Percentiles rank a stretch among this genome's conserved stretches.
These are phyloP conservation scores for Glossophaga mutica DNA, from an alignment of 2,797 vertebrate genomes.

Conservation along the genomic window DNA sequence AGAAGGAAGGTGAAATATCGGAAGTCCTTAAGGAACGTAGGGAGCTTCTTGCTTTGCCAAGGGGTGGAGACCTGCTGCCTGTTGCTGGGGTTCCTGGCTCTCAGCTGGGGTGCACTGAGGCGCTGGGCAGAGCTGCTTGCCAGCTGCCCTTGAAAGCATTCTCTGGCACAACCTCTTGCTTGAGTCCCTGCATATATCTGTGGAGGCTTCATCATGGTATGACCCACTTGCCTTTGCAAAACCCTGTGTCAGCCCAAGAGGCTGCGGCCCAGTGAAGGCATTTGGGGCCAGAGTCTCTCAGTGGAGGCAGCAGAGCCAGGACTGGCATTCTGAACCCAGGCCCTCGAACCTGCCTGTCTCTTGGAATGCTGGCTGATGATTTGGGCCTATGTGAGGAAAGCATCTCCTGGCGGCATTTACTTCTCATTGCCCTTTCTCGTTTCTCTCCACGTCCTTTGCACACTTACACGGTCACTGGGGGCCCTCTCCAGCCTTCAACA, in stretches of 20 bases:
- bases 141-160: not conserved
- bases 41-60: not conserved
- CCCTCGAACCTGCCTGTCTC: not conserved
- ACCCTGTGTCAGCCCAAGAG: not conserved
- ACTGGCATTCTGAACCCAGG: not conserved
- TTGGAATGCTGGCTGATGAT: not conserved
- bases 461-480: constrained; percentile 13
- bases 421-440: constrained; percentile 47
- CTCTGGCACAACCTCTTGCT: not conserved
- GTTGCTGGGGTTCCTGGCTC: not conserved
- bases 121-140: constrained; percentile 22
- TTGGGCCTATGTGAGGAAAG: not conserved
- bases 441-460: constrained; percentile 24
- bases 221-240: not conserved
- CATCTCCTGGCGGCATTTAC: constrained; percentile 23
- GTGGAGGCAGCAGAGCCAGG: not conserved
- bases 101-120: not conserved
- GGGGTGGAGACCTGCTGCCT: not conserved
- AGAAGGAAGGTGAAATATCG: not conserved
- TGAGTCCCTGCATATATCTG: not conserved
- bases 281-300: not conserved
- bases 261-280: not conserved
- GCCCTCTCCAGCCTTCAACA: constrained; percentile 48
- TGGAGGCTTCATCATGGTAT: not conserved
- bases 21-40: not conserved